Evolutionary conservation across 2,888 invertebrate genomes (phyloP).

Genomic region (Dysmachus trigonus): DNA sequence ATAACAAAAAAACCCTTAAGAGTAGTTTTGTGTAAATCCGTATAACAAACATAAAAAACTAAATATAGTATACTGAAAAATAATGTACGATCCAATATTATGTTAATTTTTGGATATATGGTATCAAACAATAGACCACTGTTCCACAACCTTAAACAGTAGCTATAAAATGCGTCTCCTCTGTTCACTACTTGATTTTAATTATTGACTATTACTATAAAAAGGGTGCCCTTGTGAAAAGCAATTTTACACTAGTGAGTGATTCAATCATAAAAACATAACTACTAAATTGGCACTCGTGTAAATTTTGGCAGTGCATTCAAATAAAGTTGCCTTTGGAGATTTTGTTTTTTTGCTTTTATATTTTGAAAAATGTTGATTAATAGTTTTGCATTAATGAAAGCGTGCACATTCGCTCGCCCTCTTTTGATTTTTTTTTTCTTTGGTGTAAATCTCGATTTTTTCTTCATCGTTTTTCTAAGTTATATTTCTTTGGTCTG

Average conservation of each 20-base stretch:
- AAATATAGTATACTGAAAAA: background rate
- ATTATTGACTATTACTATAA: background rate
- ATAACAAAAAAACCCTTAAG: background rate
- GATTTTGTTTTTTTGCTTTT: background rate
- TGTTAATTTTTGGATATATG: background rate
- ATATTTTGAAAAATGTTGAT: background rate
- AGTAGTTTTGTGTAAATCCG: background rate
- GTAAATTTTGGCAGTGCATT: background rate
- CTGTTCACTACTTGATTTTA: background rate
- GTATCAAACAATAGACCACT: background rate
- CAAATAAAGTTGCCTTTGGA: background rate
- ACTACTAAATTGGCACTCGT: background rate
- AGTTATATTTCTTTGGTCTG: background rate
- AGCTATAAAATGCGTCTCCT: background rate
- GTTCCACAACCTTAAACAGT: background rate
- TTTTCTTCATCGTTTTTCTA: background rate
- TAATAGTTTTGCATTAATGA: slow-evolving; percentile 3
- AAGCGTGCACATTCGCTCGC: slow-evolving; percentile 31
- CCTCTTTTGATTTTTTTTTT: slow-evolving; percentile 5
- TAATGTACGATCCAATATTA: background rate
- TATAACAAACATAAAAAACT: background rate
- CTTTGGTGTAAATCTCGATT: background rate
- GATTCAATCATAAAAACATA: background rate
- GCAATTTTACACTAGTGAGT: background rate
- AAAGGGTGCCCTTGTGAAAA: background rate